These are phyloP conservation scores for Upupa epops DNA, from an alignment of 2,113 vertebrate genomes.

Conservation along the genomic window DNA sequence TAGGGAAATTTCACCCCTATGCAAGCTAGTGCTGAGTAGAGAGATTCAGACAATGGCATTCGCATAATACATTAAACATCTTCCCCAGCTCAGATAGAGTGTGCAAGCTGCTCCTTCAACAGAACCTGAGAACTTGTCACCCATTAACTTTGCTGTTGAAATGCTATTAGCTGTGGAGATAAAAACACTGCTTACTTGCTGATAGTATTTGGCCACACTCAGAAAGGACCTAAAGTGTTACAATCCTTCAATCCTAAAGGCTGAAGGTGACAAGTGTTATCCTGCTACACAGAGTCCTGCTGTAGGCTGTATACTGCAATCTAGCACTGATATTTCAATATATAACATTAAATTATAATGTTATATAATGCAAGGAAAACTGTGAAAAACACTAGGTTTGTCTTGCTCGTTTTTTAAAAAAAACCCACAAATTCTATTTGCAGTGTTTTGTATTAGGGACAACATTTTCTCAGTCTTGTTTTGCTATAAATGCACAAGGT, in stretches of 20 bases:
- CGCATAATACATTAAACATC: background rate
- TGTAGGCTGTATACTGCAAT: background rate
- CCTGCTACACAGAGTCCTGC: background rate
- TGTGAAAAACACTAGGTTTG: background rate
- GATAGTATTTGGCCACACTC: background rate
- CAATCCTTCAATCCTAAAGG: background rate
- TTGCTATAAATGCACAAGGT: background rate
- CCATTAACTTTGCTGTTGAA: background rate
- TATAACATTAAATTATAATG: background rate
- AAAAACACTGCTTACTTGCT: background rate
- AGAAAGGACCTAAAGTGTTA: background rate
- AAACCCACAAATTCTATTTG: background rate
- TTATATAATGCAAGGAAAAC: background rate
- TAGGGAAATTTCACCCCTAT: background rate
- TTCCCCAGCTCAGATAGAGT: background rate
- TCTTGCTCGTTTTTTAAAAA: background rate
- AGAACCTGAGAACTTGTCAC: background rate
- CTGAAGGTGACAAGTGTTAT: background rate
- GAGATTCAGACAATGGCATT: background rate
- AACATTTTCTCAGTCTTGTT: background rate
- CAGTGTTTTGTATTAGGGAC: background rate
- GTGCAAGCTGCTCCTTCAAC: background rate
- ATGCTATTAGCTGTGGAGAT: background rate
- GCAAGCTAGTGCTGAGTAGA: background rate
- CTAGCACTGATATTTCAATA: background rate